Conservation (phyloP, 2,888 invertebrate species). For the Xylophagus ater region DNA sequence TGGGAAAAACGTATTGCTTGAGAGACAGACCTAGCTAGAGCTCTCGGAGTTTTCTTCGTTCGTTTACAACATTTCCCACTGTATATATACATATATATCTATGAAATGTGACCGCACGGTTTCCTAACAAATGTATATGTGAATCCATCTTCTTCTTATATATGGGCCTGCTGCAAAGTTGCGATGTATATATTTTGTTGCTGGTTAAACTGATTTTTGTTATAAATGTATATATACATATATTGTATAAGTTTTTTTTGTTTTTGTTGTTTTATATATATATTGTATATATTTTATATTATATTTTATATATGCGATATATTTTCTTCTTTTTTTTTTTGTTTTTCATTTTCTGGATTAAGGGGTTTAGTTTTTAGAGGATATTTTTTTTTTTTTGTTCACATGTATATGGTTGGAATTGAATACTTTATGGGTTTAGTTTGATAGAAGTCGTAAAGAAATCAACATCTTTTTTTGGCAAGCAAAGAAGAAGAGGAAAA, state of each 20-base stretch:
- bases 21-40: too few relatives aligned
- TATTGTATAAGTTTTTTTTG: conserved; percentile 11
- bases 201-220: too few relatives aligned
- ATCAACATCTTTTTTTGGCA: conserved; percentile 38
- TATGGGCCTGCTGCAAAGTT: conserved; percentile 2
- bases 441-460: conserved; percentile 44
- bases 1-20: too few relatives aligned
- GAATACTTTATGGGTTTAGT: conserved; percentile 44
- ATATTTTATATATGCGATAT: conserved; percentile 11
- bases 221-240: background rate
- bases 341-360: conserved; percentile 33
- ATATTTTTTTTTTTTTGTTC: too few relatives aligned
- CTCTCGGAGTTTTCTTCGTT: too few relatives aligned
- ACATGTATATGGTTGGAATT: conserved; percentile 41
- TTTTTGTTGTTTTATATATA: conserved; percentile 6
- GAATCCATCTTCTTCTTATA: conserved; percentile 6
- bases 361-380: conserved; percentile 31
- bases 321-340: conserved; percentile 14
- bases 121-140: too few relatives aligned
- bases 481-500: too few relatives aligned
- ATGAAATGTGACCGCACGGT: too few relatives aligned
- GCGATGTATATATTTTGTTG: too few relatives aligned
- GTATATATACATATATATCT: too few relatives aligned
- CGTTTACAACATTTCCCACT: too few relatives aligned
- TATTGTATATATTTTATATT: too few relatives aligned